Evolutionary conservation across 2,113 vertebrate genomes (phyloP), one percentile per base, ranked within the genome.

Genomic region (Cyphomyrus plagiostoma): DNA sequence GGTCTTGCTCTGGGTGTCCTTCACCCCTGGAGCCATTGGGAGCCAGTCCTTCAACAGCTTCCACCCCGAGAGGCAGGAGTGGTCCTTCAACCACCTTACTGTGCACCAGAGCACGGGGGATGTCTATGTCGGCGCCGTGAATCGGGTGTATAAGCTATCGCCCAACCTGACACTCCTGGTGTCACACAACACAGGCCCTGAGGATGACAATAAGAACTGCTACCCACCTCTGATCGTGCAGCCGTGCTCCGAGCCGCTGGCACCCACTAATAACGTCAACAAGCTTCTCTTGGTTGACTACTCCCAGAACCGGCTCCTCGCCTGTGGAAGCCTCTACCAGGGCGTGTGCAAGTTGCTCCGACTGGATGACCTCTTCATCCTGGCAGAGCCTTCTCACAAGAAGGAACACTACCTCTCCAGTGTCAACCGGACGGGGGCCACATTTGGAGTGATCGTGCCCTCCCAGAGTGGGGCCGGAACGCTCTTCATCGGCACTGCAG

Each of bases 391-490:
- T 0, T 98, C 98, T 0, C 98, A 99, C 91, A 98, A 98, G 91
- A 99, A 99, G 93, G 98, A 99, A 92, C 98, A 99, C 90, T 99
- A 99, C 92, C 95, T 99, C 50, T 99, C 98, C 90, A 99, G 97
- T 0, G 97, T 98, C 92, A 98, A 98, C 93, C 97, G 95, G 90
- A 97, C 97, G 0, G 98, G 97, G 87, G 97, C 97, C 0, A 99
- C 98, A 97, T 98, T 96, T 0, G 98, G 98, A 0, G 98, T 99
- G 53, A 97, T 99, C 0, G 98, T 98, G 91, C 97, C 97, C 53
- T 97, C 97, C 0, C 96, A 96, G 15, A 97, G 96, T 0, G 96
- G 96, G 70, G 98, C 98, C 0, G 98, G 97, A 50, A 99, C 98
- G 77, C 95, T 99, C 77, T 99, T 98, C 93, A 97, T 99, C 0